These are phyloP conservation scores for Epinotia ramella DNA, from an alignment of 2,888 invertebrate genomes.

Conservation along the genomic window DNA sequence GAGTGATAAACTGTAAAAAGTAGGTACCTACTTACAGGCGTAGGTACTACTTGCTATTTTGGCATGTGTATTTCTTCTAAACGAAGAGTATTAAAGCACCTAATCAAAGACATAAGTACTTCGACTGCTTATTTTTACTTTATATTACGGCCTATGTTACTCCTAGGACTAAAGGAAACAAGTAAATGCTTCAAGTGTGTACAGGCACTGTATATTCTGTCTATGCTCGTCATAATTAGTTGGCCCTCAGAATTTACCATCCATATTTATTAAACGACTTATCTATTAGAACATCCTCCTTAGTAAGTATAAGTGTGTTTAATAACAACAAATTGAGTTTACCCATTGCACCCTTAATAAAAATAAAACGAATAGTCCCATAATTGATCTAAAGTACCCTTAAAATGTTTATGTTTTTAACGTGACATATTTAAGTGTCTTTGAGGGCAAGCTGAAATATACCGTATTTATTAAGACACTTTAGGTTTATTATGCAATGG, in stretches of 20 bases:
- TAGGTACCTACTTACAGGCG: too few species aligned
- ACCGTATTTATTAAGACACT: neutral
- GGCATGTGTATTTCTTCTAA: too few species aligned
- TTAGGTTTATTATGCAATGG: neutral
- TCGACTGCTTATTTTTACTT: too few species aligned
- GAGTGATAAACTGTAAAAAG: too few species aligned
- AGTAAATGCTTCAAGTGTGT: too few species aligned
- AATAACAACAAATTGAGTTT: conserved; percentile 47
- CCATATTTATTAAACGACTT: conserved; percentile 1
- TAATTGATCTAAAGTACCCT: conserved; percentile 43
- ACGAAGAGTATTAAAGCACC: too few species aligned
- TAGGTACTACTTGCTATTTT: too few species aligned
- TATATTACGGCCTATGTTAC: too few species aligned
- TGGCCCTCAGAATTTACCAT: neutral
- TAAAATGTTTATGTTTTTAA: conserved; percentile 41
- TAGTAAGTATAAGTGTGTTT: conserved; percentile 27
- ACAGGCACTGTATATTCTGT: too few species aligned
- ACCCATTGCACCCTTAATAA: conserved; percentile 49
- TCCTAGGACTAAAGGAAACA: too few species aligned
- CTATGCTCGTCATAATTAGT: too few species aligned
- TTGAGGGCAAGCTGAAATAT: neutral
- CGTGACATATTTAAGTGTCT: conserved; percentile 19
- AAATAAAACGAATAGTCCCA: conserved; percentile 52
- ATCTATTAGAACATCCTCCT: neutral
- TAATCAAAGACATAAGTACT: too few species aligned